Conservation (phyloP, 2,888 invertebrate genomes). For the Melipona bicolor region DNA sequence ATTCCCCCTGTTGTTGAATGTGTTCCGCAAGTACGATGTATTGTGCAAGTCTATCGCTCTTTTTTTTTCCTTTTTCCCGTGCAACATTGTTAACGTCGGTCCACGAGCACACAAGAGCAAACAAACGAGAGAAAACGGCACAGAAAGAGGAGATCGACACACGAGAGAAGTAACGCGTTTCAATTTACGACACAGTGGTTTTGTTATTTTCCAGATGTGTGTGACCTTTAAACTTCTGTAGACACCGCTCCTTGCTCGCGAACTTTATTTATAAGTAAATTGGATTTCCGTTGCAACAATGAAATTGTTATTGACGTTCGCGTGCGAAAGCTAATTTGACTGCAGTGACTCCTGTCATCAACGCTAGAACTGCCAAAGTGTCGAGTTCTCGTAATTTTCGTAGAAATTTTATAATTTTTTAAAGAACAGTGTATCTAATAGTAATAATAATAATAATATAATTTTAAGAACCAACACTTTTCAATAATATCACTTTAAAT, state of each 20-base stretch:
- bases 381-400: too few species aligned
- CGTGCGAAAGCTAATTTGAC: too few species aligned
- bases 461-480: too few species aligned
- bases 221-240: neutral
- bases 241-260: neutral
- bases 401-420: too few species aligned
- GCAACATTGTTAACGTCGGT: neutral
- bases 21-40: neutral
- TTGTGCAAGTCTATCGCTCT: neutral
- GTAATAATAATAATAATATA: too few species aligned
- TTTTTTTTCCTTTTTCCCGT: too few species aligned
- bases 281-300: neutral
- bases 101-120: neutral
- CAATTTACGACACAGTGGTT: neutral
- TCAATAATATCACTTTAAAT: too few species aligned
- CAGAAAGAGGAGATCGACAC: neutral
- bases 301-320: neutral
- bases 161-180: neutral
- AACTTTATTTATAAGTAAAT: neutral
- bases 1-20: conserved; percentile 30
- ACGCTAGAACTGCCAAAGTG: too few species aligned
- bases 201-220: neutral
- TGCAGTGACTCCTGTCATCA: too few species aligned
- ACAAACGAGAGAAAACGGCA: conserved; percentile 4
- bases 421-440: too few species aligned